Conservation (phyloP, 1,140 invertebrate species). For the Liolophura sinensis region DNA sequence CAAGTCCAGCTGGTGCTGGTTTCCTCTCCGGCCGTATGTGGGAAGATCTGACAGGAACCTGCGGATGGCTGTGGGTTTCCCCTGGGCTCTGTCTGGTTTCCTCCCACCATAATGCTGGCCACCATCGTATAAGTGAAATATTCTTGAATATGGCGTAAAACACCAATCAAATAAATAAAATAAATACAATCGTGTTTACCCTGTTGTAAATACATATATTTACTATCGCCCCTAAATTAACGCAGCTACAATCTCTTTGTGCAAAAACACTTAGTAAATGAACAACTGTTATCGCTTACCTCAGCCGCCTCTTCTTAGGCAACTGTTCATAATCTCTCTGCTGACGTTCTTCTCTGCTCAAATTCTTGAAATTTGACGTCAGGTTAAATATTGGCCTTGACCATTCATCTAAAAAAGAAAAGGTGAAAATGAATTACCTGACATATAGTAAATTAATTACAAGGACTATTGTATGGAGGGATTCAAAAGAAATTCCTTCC, state of each 20-base stretch:
- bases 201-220: conserved; percentile 27
- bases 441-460: not conserved
- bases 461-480: not conserved
- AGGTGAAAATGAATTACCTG: not conserved
- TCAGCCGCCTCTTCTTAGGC: conserved; percentile 68
- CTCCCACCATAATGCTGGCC: too few species aligned
- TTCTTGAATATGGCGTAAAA: too few species aligned
- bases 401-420: conserved; percentile 72
- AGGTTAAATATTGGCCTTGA: conserved; percentile 95
- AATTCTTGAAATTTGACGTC: conserved; percentile 89
- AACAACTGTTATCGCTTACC: conserved; percentile 22
- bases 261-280: not conserved
- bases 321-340: conserved; percentile 89
- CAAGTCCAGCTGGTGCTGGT: too few species aligned
- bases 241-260: not conserved
- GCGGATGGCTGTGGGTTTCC: too few species aligned
- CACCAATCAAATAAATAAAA: not conserved
- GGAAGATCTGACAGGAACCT: too few species aligned
- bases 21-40: too few species aligned
- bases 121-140: too few species aligned
- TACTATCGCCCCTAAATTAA: too few species aligned
- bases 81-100: too few species aligned
- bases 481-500: conserved; percentile 1
- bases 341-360: conserved; percentile 70
- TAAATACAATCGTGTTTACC: too few species aligned